phyloP scores from a whole-genome alignment of 2,888 invertebrate genomes.

The Tethea ocularis region DNA sequence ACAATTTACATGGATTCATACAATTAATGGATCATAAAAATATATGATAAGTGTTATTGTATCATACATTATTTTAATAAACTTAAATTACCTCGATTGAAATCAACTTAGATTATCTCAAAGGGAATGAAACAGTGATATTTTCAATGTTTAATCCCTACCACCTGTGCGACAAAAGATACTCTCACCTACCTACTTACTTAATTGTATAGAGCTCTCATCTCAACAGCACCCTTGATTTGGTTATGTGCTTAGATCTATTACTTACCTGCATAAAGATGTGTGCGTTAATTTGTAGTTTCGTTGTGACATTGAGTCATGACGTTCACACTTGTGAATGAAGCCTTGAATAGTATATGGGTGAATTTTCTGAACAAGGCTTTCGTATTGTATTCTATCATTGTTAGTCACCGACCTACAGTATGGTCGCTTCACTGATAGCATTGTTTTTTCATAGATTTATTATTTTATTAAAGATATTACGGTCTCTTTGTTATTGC shows the following conservation, averaged over 20 bases:
- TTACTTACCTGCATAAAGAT: constrained; percentile 37
- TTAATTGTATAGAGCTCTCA: no score
- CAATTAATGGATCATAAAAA: no score
- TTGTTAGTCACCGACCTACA: constrained; percentile 32
- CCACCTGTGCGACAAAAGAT: no score
- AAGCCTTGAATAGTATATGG: constrained; percentile 57
- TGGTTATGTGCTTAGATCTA: constrained; percentile 34
- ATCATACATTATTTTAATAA: no score
- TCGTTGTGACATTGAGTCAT: constrained; percentile 57
- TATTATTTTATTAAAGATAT: constrained; percentile 20
- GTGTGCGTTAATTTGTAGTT: constrained; percentile 55
- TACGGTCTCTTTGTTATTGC: constrained; percentile 34
- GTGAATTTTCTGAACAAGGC: constrained; percentile 49
- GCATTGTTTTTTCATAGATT: constrained; percentile 45
- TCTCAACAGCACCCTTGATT: constrained; percentile 1
- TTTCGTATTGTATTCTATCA: constrained; percentile 42
- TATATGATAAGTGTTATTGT: no score
- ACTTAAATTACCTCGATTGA: no score
- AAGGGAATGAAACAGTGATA: no score
- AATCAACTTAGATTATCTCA: no score
- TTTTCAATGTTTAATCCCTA: no score
- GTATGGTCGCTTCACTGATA: constrained; percentile 44
- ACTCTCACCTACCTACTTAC: no score
- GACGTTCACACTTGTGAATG: constrained; percentile 46
- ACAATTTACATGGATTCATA: no score